These are phyloP conservation scores for Neolamprologus modestus DNA, from an alignment of 2,113 vertebrate species.

Conservation along the genomic window DNA sequence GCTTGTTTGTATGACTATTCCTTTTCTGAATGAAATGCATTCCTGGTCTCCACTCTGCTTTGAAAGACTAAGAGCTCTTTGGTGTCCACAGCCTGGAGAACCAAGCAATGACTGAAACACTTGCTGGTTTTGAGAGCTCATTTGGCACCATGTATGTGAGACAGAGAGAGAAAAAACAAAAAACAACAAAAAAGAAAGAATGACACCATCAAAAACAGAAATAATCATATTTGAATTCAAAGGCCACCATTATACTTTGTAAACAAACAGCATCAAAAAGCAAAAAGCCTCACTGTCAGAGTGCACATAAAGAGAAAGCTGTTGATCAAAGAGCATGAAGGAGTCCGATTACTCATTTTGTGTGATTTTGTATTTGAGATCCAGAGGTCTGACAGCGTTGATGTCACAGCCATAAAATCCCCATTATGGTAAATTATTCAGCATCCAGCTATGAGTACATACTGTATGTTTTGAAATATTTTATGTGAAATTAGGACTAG, in stretches of 20 bases:
- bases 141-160: background rate
- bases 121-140: conserved; percentile 23
- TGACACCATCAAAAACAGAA: background rate
- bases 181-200: background rate
- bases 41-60: conserved; percentile 18
- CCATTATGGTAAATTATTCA: background rate
- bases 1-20: background rate
- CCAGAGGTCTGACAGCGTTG: background rate
- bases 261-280: background rate
- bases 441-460: background rate
- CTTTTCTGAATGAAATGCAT: conserved; percentile 18
- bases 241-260: background rate
- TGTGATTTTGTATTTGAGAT: background rate
- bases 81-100: background rate
- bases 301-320: background rate
- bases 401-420: background rate
- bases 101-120: conserved; percentile 2
- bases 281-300: background rate
- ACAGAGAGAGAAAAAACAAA: background rate
- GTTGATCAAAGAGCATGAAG: background rate
- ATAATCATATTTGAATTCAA: conserved; percentile 21
- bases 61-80: conserved; percentile 17
- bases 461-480: background rate
- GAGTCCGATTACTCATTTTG: background rate
- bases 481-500: background rate